Conservation (phyloP, 92 coral and sea anemone species). For the Epizoanthus illoricatus region DNA sequence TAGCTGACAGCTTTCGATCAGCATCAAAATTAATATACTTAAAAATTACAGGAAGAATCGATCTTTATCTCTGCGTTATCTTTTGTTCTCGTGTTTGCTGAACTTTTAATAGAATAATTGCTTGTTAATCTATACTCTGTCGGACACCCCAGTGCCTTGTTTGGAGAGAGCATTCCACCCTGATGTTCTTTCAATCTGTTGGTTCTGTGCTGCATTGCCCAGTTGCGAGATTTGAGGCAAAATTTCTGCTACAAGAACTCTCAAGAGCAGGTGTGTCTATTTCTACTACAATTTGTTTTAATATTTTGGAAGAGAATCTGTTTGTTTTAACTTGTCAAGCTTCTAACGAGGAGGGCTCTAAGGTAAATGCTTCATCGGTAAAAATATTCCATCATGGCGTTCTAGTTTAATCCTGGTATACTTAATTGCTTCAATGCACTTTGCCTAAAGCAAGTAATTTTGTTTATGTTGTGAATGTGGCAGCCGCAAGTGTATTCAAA, state of each 20-base stretch:
- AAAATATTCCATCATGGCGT: no score
- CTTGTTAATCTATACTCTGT: conserved; percentile 1
- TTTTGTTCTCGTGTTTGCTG: conserved; percentile 29
- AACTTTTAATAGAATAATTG: conserved; percentile 19
- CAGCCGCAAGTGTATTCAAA: no score
- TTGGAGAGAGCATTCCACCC: background rate
- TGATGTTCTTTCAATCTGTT: conserved; percentile 1
- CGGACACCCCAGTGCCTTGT: background rate
- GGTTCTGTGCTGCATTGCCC: background rate
- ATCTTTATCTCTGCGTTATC: conserved; percentile 18
- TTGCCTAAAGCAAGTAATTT: no score
- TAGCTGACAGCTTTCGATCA: conserved; percentile 3
- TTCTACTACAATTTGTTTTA: no score
- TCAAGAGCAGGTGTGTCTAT: background rate
- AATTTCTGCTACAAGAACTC: background rate
- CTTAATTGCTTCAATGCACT: no score
- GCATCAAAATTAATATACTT: conserved; percentile 1
- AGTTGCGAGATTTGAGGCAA: background rate
- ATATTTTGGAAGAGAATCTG: no score
- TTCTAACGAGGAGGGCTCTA: no score
- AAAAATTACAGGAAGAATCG: conserved; percentile 1
- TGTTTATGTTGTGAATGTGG: no score
- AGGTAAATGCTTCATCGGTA: no score
- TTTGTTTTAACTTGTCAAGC: no score
- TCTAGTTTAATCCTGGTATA: no score